Conservation (phyloP, 2,888 invertebrate species). For the Tetrapedia diversipes region DNA sequence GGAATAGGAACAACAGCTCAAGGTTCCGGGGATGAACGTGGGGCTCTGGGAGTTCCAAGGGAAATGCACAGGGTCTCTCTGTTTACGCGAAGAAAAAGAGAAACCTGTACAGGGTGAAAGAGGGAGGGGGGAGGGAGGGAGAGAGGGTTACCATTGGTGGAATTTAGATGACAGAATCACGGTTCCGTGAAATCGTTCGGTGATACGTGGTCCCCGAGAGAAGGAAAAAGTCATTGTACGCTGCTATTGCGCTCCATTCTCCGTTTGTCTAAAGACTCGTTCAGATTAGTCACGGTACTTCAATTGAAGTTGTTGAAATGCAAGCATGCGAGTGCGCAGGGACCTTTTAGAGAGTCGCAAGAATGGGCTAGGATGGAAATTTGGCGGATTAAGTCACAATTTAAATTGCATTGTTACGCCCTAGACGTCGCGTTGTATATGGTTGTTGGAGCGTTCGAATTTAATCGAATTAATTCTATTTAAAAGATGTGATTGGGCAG, state of each 20-base stretch:
- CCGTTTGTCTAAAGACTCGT: constrained; percentile 14
- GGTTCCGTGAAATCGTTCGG: constrained; percentile 59
- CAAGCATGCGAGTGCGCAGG: too few species aligned
- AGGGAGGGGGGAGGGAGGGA: not conserved
- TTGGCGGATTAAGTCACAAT: too few species aligned
- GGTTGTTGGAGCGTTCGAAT: too few species aligned
- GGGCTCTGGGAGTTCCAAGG: constrained; percentile 33
- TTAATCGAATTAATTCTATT: too few species aligned
- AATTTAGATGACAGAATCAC: constrained; percentile 63
- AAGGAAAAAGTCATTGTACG: constrained; percentile 34
- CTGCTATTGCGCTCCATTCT: constrained; percentile 41
- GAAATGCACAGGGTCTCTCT: constrained; percentile 12
- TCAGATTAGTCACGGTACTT: too few species aligned
- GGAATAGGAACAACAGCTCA: constrained; percentile 40
- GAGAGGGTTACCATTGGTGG: constrained; percentile 48
- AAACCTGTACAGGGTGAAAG: too few species aligned
- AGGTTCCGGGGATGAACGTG: constrained; percentile 29
- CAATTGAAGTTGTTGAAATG: too few species aligned
- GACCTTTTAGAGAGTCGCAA: too few species aligned
- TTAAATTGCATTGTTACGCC: too few species aligned
- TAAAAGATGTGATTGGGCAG: too few species aligned
- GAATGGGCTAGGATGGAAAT: too few species aligned
- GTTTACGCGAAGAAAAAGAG: not conserved
- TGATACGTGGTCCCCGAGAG: constrained; percentile 33
- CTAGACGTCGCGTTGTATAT: too few species aligned